Conservation (phyloP, 2,888 invertebrate species). For the Sisyra terminalis region DNA sequence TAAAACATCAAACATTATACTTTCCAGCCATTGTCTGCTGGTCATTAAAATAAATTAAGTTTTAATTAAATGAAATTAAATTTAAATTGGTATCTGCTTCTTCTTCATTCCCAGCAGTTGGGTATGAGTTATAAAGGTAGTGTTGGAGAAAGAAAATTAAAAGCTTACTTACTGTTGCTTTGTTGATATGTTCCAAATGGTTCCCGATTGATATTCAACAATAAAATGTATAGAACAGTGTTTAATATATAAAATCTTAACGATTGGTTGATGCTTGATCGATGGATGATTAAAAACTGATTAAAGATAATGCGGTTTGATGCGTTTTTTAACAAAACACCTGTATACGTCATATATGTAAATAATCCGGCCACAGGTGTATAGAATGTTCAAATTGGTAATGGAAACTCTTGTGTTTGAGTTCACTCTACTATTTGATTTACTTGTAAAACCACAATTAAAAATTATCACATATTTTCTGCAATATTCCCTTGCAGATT, state of each 20-base stretch:
- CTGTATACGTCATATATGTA: slow-evolving; percentile 2
- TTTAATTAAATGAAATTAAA: neutral
- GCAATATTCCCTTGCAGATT: neutral
- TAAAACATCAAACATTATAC: neutral
- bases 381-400: neutral
- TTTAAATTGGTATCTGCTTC: neutral
- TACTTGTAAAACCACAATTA: neutral
- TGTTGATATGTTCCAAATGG: too few species aligned
- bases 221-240: too few species aligned
- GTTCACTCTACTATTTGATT: neutral
- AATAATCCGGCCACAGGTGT: neutral
- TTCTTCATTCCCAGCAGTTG: neutral
- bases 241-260: neutral
- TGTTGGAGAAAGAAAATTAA: too few species aligned
- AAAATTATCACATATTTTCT: neutral
- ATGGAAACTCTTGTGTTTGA: neutral
- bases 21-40: neutral
- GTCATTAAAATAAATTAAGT: neutral
- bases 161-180: too few species aligned
- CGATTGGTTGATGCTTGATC: neutral
- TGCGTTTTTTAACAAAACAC: slow-evolving; percentile 8
- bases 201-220: too few species aligned
- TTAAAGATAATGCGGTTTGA: slow-evolving; percentile 1
- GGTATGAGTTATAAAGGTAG: too few species aligned
- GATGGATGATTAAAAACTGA: slow-evolving; percentile 6